A percentile compares a stretch with the other conserved stretches of the same genome.
Conservation (phyloP, 2,888 invertebrate genomes). For the Ornithoptera priamus region DNA sequence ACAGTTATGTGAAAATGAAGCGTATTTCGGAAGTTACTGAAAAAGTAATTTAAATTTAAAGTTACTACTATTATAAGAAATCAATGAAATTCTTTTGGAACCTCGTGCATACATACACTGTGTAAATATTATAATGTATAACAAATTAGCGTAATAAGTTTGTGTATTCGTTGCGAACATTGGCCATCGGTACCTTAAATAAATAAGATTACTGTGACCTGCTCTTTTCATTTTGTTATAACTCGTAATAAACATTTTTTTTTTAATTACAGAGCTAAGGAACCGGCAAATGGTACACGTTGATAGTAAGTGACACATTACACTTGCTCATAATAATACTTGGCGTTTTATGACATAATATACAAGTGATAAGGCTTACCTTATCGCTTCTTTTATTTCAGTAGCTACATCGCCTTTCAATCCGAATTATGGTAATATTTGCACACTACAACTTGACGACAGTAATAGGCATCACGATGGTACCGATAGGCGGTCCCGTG, state of each 20-base stretch:
- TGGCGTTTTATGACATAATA: too few species aligned
- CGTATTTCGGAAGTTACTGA: neutral
- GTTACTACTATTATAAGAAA: constrained; percentile 1
- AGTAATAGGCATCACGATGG: too few species aligned
- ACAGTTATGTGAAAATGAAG: constrained; percentile 9
- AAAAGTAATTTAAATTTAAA: neutral
- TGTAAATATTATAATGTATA: constrained; percentile 14
- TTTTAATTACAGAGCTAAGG: too few species aligned
- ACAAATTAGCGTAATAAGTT: constrained; percentile 7
- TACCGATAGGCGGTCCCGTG: too few species aligned
- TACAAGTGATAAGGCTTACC: too few species aligned
- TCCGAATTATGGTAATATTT: too few species aligned
- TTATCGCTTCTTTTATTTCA: too few species aligned
- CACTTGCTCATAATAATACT: too few species aligned
- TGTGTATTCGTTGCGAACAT: constrained; percentile 20
- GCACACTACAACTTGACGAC: too few species aligned
- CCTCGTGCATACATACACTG: constrained; percentile 1
- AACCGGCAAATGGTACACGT: too few species aligned
- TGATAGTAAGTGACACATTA: too few species aligned
- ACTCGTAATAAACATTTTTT: neutral
- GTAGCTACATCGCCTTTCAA: too few species aligned
- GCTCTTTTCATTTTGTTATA: constrained; percentile 8
- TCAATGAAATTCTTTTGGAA: neutral
- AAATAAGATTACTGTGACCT: constrained; percentile 14
- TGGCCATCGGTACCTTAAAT: constrained; percentile 29